Percentiles rank a stretch among this genome's conserved stretches.
phyloP scores from a whole-genome alignment of 2,113 vertebrate genomes.

The Cebidichthys violaceus region DNA sequence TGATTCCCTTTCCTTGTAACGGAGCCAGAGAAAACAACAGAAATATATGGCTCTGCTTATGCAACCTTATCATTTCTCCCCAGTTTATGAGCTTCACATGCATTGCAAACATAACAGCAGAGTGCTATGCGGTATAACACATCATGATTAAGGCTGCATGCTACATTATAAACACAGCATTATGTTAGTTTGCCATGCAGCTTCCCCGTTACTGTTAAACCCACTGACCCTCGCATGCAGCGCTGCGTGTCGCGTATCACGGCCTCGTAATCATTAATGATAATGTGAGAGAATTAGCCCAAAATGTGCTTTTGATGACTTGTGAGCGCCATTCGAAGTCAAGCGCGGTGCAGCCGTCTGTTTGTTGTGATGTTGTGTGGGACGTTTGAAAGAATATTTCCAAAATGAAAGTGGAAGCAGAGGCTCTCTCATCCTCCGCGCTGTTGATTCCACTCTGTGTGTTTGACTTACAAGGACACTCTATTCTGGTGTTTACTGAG shows the following conservation, averaged over 20 bases:
- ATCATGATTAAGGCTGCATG: background rate
- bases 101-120: background rate
- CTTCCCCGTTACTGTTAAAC: background rate
- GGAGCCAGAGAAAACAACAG: constrained; percentile 19
- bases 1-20: constrained; percentile 22
- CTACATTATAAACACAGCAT: background rate
- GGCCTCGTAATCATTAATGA: constrained; percentile 15
- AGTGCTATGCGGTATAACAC: background rate
- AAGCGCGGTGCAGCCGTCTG: background rate
- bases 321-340: constrained; percentile 4
- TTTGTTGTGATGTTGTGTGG: background rate
- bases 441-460: constrained; percentile 16
- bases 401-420: constrained; percentile 32
- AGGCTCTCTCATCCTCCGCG: constrained; percentile 21
- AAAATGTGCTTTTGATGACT: background rate
- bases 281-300: constrained; percentile 8
- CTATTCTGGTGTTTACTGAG: constrained; percentile 3
- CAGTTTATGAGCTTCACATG: background rate
- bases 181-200: background rate
- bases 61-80: background rate
- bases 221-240: background rate
- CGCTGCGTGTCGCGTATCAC: background rate
- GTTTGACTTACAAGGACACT: constrained; percentile 18
- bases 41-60: constrained; percentile 17
- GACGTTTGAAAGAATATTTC: constrained; percentile 29